These are phyloP conservation scores for Phalacrocorax pelagicus DNA, from an alignment of 2,113 vertebrate genomes.

Conservation along the genomic window DNA sequence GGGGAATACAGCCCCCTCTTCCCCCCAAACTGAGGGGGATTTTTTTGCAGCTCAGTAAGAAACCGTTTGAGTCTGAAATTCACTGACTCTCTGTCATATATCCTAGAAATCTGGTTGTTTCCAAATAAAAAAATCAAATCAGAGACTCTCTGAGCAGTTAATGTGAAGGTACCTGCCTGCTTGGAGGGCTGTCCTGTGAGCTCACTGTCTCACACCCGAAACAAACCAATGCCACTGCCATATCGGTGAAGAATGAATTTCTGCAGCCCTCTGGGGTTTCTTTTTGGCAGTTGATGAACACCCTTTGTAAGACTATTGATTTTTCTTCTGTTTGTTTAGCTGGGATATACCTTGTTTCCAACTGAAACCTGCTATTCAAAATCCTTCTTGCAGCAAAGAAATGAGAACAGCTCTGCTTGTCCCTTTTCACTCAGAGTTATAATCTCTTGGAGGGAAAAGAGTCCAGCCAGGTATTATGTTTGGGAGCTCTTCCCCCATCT, in stretches of 20 bases:
- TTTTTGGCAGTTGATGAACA: background rate
- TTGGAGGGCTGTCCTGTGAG: background rate
- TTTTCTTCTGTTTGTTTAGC: background rate
- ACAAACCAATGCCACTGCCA: background rate
- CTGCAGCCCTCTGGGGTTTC: background rate
- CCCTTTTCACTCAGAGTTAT: background rate
- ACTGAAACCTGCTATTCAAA: background rate
- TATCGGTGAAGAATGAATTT: background rate
- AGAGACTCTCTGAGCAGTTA: background rate
- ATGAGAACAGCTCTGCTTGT: background rate
- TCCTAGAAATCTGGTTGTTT: background rate
- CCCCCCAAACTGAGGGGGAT: rapidly evolving
- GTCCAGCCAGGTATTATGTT: background rate
- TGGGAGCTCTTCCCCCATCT: background rate
- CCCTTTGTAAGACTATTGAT: background rate
- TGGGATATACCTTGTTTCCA: background rate
- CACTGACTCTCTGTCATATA: rapidly evolving
- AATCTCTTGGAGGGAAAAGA: background rate
- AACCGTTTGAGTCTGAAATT: background rate
- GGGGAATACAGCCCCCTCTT: background rate
- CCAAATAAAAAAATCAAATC: background rate
- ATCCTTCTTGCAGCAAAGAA: background rate
- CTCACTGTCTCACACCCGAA: background rate
- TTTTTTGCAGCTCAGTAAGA: background rate
- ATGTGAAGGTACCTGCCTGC: background rate